Evolutionary conservation across 2,888 invertebrate species (phyloP), one percentile per base, ranked within the genome.

Genomic region (Venusia cambrica): DNA sequence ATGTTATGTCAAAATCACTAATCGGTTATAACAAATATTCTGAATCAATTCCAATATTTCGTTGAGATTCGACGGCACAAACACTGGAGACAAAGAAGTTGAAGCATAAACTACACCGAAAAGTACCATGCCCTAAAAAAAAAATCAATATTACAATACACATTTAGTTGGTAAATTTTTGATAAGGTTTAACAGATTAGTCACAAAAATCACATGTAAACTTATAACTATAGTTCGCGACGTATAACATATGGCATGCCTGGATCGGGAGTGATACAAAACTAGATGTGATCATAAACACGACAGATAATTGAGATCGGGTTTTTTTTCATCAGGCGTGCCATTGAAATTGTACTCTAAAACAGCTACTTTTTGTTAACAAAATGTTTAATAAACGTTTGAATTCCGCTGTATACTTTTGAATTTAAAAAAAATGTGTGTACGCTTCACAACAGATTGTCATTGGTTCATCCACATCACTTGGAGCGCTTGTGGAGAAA

Each of bases 401-500:
- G n/a, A n/a, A n/a, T n/a, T n/a, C n/a, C n/a, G n/a, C n/a, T n/a
- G n/a, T n/a, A n/a, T n/a, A n/a, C n/a, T n/a, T n/a, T n/a, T n/a
- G n/a, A n/a, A n/a, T n/a, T n/a, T n/a, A n/a, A n/a, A n/a, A n/a
- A n/a, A n/a, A n/a, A n/a, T n/a, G n/a, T n/a, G n/a, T 31, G 18
- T 30, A 21, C 7, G 28, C 13, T 32, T 28, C 33, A 35, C 28
- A 17, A 20, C 6, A 29, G 25, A 24, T n/a, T n/a, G 35, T 24
- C 27, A 19, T 18, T 11, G 17, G 27, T 38, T 19, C 22, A 28
- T 14, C 30, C 11, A 38, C 22, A 39, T 40, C 45, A 50, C 43
- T 35, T 52, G 20, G 44, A 45, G 41, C 63, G 51, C 61, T 62
- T 73, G 52, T 57, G 56, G 9, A 68, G 31, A 44, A 71, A 41